Evolutionary conservation across 2,888 invertebrate genomes (phyloP), one percentile per base, ranked within the genome.

Genomic region (Loripinus fragilis): DNA sequence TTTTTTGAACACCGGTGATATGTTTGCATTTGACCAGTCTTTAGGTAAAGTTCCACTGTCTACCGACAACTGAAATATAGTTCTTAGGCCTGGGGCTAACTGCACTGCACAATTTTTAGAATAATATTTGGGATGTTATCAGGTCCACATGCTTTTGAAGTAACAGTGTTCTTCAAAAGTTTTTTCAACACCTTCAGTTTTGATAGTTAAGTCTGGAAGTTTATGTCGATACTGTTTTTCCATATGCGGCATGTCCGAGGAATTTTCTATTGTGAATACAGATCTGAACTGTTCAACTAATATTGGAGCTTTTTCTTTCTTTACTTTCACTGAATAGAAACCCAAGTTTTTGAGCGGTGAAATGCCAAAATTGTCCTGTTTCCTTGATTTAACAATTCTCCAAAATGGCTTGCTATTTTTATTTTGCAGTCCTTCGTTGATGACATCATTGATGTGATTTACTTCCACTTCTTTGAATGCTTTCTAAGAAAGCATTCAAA

Each of bases 391-490:
- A 5, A 83, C 71, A 73, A 80, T 80, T 20, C 72, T 68, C 78
- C 80, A 85, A 30, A 83, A n/a, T 23, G 79, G 80, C 41, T 86
- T 84, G 12, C 76, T 38, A 68, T 83, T 78, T 5, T 81, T 77
- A 17, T 81, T 67, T 17, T 79, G 74, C 15, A 79, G 72, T 25
- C 79, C 77, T 66, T 77, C 33, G n/a, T 66, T 33, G 15, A 69
- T 76, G n/a, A 45, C 66, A 23, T 64, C 30, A n/a, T 75, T 50
- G 20, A 74, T 72, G 28, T 73, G 45, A 45, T 70, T 48, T 25
- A 68, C 45, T 68, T 82, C 78, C 17, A 72, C 71, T 69, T 69
- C 64, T 38, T 65, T 76, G 25, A 74, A 65, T 33, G 41, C 65
- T n/a, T 35, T 67, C 33, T 79, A n/a, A 79, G 33, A 67, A 35